Evolutionary conservation across 2,797 vertebrate genomes (phyloP).

Genomic region (Gorsachius magnificus): DNA sequence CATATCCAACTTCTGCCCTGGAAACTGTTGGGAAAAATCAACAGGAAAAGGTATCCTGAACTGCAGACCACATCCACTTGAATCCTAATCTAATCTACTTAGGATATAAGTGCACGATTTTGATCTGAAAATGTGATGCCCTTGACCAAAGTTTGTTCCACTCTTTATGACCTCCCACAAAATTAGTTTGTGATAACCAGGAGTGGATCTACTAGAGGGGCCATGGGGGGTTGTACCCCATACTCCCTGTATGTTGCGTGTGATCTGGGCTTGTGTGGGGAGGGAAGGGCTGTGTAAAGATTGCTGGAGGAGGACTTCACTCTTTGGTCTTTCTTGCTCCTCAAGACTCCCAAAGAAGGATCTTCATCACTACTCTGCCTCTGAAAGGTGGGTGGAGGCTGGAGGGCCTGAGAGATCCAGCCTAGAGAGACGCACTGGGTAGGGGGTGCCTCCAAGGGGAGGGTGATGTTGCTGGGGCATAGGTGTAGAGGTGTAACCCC

Average conservation of each 20-base stretch:
- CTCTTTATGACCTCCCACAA: background rate
- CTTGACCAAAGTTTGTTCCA: background rate
- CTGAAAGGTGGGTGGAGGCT: background rate
- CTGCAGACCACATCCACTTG: background rate
- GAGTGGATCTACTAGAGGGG: background rate
- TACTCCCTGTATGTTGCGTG: background rate
- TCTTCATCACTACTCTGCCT: background rate
- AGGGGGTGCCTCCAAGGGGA: background rate
- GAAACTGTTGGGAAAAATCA: background rate
- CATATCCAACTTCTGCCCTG: background rate
- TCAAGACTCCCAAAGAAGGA: background rate
- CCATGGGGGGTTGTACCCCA: background rate
- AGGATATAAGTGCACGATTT: background rate
- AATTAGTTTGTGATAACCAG: background rate
- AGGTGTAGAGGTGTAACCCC: background rate
- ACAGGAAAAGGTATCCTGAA: background rate
- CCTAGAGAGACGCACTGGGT: background rate
- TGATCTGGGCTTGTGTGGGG: fast-evolving
- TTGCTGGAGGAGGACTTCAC: background rate
- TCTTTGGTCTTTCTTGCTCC: background rate
- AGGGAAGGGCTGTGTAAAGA: background rate
- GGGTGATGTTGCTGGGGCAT: background rate
- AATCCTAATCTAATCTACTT: background rate
- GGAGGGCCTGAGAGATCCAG: background rate
- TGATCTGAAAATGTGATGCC: background rate